Conservation (phyloP, 2,797 vertebrate species). For the Thamnophis elegans region DNA sequence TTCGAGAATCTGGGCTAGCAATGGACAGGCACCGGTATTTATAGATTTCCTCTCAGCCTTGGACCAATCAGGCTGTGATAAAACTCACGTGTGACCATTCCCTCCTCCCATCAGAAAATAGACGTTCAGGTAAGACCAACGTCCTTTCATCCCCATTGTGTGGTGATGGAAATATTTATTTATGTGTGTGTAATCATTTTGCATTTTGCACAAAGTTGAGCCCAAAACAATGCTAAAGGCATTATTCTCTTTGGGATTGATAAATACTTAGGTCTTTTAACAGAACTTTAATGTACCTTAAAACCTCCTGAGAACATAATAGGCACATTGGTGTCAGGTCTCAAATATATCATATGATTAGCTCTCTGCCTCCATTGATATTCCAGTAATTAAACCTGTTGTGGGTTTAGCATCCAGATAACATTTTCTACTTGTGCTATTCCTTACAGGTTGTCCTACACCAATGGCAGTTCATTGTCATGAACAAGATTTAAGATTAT, state of each 20-base stretch:
- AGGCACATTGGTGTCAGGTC: neutral
- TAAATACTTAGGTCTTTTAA: neutral
- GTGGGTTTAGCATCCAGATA: neutral
- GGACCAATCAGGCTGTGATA: too few species aligned
- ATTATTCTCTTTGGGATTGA: neutral
- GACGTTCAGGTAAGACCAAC: too few species aligned
- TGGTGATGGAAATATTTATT: neutral
- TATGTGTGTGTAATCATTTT: neutral
- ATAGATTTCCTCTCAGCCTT: too few species aligned
- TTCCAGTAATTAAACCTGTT: neutral
- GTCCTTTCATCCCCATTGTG: too few species aligned
- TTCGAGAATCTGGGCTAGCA: too few species aligned
- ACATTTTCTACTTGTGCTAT: neutral
- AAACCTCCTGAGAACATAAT: neutral
- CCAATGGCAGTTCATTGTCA: neutral
- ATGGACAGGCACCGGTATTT: too few species aligned
- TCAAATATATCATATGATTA: neutral
- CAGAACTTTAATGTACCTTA: neutral
- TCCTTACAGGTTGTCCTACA: neutral
- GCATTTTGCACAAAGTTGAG: neutral
- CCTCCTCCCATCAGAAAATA: too few species aligned
- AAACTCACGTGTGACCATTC: too few species aligned
- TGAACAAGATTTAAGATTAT: neutral
- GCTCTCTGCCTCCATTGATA: neutral
- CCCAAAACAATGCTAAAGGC: neutral